Evolutionary conservation across 2,797 vertebrate genomes (phyloP).

Genomic region (Sternarchorhynchus goeldii): DNA sequence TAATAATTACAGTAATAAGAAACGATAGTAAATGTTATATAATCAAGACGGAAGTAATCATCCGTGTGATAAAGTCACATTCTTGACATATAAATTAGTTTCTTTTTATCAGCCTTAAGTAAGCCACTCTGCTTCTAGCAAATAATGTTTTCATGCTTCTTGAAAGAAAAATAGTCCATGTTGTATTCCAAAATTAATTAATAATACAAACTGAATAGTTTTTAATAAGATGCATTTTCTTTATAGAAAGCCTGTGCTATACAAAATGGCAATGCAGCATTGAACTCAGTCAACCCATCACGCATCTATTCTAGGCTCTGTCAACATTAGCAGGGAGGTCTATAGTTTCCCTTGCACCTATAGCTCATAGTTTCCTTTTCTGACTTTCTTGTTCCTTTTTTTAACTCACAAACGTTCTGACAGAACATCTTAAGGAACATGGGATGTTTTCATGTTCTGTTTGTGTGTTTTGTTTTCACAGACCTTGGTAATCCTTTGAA

Average conservation of each 20-base stretch:
- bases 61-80: no score
- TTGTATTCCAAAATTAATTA: neutral
- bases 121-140: no score
- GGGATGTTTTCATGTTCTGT: constrained; percentile 36
- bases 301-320: constrained; percentile 38
- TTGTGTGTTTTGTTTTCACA: constrained; percentile 42
- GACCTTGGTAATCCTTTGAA: constrained; percentile 34
- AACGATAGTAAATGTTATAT: no score
- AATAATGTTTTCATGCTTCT: no score
- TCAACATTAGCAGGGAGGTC: constrained; percentile 44
- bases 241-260: neutral
- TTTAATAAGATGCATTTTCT: neutral
- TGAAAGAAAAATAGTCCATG: no score
- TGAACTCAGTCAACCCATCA: constrained; percentile 40
- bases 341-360: constrained; percentile 18
- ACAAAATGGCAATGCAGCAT: neutral
- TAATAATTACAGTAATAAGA: no score
- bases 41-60: no score
- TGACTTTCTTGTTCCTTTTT: constrained; percentile 16
- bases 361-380: constrained; percentile 25
- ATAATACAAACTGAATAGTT: constrained; percentile 3
- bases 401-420: constrained; percentile 17
- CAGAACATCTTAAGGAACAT: constrained; percentile 6
- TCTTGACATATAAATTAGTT: no score
- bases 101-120: no score